Conservation (phyloP, 2,888 invertebrate genomes). For the Incurvaria masculella region DNA sequence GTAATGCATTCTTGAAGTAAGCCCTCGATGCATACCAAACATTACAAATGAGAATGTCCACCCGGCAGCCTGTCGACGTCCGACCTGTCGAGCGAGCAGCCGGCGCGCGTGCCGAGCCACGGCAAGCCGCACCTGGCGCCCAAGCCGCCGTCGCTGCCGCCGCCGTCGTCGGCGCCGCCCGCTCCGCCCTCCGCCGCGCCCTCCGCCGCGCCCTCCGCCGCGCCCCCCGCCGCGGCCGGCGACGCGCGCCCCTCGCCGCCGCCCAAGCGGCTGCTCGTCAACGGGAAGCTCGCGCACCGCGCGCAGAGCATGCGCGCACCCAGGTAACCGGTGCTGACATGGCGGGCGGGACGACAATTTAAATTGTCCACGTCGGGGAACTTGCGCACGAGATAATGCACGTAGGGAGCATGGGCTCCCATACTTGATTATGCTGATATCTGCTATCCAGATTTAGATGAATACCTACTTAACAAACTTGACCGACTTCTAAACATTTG, state of each 20-base stretch:
- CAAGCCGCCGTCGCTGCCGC: slow-evolving; percentile 63
- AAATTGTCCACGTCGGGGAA: neutral
- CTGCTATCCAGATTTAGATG: no score
- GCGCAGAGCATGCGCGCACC: slow-evolving; percentile 85
- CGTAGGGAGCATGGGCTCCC: no score
- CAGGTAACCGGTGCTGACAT: slow-evolving; percentile 39
- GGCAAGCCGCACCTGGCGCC: slow-evolving; percentile 84
- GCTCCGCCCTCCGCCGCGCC: slow-evolving; percentile 59
- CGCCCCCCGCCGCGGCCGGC: slow-evolving; percentile 62
- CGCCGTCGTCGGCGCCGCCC: slow-evolving; percentile 18
- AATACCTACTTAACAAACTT: no score
- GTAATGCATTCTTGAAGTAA: no score
- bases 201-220: slow-evolving; percentile 61
- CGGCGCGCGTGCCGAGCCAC: slow-evolving; percentile 50
- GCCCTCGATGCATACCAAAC: no score
- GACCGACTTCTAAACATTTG: no score
- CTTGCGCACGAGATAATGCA: neutral
- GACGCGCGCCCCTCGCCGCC: slow-evolving; percentile 62
- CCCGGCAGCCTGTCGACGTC: slow-evolving; percentile 38
- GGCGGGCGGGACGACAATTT: neutral
- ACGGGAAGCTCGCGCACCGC: slow-evolving; percentile 61
- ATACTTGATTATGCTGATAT: no score
- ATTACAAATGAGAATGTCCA: no score
- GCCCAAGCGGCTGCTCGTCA: slow-evolving; percentile 60
- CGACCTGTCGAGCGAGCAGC: slow-evolving; percentile 39